Evolutionary conservation across 2,797 vertebrate genomes (phyloP).

Genomic region (Bovichtus variegatus): DNA sequence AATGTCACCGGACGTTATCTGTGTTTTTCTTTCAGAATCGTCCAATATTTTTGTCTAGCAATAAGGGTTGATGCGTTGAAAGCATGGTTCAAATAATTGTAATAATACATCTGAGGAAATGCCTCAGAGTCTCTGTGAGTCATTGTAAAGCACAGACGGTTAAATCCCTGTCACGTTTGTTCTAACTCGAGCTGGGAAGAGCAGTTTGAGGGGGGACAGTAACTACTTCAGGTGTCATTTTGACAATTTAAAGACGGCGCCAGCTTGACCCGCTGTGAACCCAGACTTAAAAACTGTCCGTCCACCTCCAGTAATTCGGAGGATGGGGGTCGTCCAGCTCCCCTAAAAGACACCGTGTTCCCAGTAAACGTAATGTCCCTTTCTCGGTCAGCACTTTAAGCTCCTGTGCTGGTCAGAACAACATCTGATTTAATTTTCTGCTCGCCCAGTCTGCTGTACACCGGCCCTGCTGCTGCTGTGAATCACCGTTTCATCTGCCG

Average conservation of each 20-base stretch:
- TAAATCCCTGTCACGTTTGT: not conserved
- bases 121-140: not conserved
- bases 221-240: conserved; percentile 12
- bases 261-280: not conserved
- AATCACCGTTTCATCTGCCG: conserved; percentile 32
- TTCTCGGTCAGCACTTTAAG: conserved; percentile 18
- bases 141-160: not conserved
- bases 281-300: conserved; percentile 3
- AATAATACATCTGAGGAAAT: not conserved
- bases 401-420: conserved; percentile 32
- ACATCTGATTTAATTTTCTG: conserved; percentile 35
- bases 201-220: conserved; percentile 1
- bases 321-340: conserved; percentile 21
- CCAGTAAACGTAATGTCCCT: conserved; percentile 31
- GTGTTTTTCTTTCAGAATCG: not conserved
- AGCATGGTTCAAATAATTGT: not conserved
- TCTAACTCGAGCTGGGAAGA: not conserved
- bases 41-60: not conserved
- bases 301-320: conserved; percentile 18
- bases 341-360: conserved; percentile 39
- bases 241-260: conserved; percentile 20
- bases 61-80: not conserved
- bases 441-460: not conserved
- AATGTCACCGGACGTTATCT: not conserved
- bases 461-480: conserved; percentile 18